These are phyloP conservation scores for Phalacrocorax pelagicus DNA, from an alignment of 2,113 vertebrate genomes.

Conservation along the genomic window DNA sequence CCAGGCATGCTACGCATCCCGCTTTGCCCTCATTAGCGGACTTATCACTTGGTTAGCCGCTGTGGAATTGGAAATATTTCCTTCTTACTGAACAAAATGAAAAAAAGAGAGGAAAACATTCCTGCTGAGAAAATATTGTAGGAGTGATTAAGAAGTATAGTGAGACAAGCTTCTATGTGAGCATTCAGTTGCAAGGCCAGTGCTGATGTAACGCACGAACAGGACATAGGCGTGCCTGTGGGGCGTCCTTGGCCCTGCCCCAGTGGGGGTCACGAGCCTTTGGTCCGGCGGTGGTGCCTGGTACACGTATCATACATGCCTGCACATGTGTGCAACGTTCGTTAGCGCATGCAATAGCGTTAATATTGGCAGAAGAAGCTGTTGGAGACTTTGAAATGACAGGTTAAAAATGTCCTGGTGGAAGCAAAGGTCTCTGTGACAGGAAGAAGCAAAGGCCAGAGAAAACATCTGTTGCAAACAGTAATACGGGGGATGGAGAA, in stretches of 20 bases:
- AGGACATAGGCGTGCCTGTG: background rate
- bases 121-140: background rate
- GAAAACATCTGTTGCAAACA: constrained; percentile 44
- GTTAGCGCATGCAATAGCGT: background rate
- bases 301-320: background rate
- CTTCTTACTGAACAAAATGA: background rate
- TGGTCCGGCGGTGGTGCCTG: background rate
- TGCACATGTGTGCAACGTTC: background rate
- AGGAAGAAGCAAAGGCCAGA: constrained; percentile 22
- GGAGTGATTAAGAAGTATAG: background rate
- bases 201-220: background rate
- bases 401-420: background rate
- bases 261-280: background rate
- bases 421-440: background rate
- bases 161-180: background rate
- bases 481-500: background rate
- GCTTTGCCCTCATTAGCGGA: constrained; percentile 7
- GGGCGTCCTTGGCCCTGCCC: background rate
- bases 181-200: background rate
- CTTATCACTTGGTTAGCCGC: background rate
- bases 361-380: background rate
- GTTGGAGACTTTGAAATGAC: background rate
- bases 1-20: background rate
- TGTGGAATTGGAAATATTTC: constrained; percentile 8
- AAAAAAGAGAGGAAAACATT: background rate